These are phyloP conservation scores for Crax fasciolata DNA, from an alignment of 2,797 vertebrate species.

Conservation along the genomic window DNA sequence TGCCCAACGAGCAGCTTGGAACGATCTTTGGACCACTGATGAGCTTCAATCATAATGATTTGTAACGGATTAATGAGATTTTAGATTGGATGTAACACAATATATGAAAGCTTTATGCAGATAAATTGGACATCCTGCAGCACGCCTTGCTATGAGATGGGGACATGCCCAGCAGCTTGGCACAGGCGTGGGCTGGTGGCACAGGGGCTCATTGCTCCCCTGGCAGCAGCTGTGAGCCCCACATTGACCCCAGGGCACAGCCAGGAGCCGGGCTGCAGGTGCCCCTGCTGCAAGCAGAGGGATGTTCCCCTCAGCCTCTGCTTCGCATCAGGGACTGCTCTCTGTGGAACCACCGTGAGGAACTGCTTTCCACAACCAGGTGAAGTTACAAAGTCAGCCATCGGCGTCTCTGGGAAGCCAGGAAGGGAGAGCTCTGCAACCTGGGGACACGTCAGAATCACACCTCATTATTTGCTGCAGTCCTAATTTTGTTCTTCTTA, in stretches of 20 bases:
- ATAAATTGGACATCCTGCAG: not conserved
- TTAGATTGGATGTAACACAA: not conserved
- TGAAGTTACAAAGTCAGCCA: not conserved
- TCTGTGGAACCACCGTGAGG: not conserved
- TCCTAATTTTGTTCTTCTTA: not conserved
- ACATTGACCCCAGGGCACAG: not conserved
- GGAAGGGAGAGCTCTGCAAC: not conserved
- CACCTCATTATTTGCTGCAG: not conserved
- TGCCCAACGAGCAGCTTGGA: not conserved
- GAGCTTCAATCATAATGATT: not conserved
- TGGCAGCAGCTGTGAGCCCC: not conserved
- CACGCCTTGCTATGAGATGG: not conserved
- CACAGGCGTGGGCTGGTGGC: not conserved
- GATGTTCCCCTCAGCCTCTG: not conserved
- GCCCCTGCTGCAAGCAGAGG: not conserved
- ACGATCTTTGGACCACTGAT: not conserved
- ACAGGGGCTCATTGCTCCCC: not conserved
- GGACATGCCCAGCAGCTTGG: not conserved
- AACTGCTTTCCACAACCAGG: not conserved
- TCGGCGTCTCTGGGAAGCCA: not conserved
- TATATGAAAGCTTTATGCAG: not conserved
- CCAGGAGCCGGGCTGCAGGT: too few relatives aligned
- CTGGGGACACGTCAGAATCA: fast-evolving
- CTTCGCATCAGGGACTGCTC: not conserved
- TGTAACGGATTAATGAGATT: not conserved